Evolutionary conservation across 2,888 invertebrate genomes (phyloP).

Genomic region (Parelbella ahira): DNA sequence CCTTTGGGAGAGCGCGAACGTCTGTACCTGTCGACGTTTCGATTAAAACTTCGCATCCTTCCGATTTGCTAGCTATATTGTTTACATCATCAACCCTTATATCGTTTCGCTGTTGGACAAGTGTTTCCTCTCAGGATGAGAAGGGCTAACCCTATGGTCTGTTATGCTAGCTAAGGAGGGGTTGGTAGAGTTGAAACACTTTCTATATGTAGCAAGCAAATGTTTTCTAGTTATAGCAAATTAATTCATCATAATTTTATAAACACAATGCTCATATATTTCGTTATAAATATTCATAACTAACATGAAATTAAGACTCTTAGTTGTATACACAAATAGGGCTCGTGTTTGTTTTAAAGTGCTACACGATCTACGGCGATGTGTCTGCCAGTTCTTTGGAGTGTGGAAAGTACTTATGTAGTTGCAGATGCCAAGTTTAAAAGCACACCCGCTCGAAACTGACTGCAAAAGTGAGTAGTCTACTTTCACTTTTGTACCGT

Average conservation of each 20-base stretch:
- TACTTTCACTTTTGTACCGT: not conserved
- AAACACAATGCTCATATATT: too few species aligned
- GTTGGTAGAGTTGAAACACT: too few species aligned
- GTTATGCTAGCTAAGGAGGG: too few species aligned
- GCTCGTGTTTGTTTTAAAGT: not conserved
- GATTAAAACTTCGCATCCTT: constrained; percentile 49
- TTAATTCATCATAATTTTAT: too few species aligned
- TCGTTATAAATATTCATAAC: constrained; percentile 45
- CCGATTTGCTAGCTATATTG: constrained; percentile 44
- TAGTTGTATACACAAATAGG: not conserved
- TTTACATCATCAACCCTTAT: too few species aligned
- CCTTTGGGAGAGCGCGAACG: constrained; percentile 35
- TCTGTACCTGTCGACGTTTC: constrained; percentile 42
- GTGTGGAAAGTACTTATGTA: constrained; percentile 1
- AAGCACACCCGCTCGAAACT: constrained; percentile 1
- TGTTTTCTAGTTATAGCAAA: too few species aligned
- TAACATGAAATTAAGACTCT: constrained; percentile 5
- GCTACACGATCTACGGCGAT: not conserved
- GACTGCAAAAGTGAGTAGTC: not conserved
- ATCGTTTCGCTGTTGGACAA: too few species aligned
- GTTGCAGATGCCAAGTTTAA: constrained; percentile 5
- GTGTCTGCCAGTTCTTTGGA: not conserved
- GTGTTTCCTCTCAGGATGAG: too few species aligned
- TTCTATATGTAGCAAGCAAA: too few species aligned
- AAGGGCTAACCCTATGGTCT: too few species aligned